A percentile compares a stretch with the other conserved stretches of the same genome.
Conservation (phyloP, 2,888 invertebrate genomes). For the Cylindroiulus punctatus region DNA sequence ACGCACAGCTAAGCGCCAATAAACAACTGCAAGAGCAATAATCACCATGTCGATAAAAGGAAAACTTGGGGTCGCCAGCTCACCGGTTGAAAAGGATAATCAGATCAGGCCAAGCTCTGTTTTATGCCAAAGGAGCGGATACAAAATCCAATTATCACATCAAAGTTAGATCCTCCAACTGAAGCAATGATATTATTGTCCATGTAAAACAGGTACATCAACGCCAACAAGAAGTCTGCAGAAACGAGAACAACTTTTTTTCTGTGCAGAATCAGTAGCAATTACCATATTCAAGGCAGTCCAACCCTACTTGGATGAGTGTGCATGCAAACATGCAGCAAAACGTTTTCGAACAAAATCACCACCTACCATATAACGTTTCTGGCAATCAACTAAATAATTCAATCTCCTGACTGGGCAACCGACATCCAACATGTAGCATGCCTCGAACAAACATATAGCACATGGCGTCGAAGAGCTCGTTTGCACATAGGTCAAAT, state of each 20-base stretch:
- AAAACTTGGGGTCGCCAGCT: neutral
- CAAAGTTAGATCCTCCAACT: neutral
- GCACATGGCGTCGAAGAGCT: neutral
- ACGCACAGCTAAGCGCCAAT: neutral
- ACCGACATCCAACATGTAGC: neutral
- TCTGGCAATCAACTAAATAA: neutral
- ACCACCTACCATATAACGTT: slow-evolving; percentile 24
- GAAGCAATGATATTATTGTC: neutral
- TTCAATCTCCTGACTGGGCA: neutral
- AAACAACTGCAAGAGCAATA: slow-evolving; percentile 22
- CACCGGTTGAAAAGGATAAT: neutral
- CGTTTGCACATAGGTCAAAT: neutral
- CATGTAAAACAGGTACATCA: neutral
- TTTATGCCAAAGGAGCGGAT: neutral
- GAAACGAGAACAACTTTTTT: neutral
- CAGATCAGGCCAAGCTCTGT: neutral
- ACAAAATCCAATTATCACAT: slow-evolving; percentile 33
- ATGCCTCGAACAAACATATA: neutral
- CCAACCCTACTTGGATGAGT: neutral
- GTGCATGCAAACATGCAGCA: neutral
- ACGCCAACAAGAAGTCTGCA: neutral
- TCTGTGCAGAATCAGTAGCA: neutral
- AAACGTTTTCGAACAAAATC: neutral
- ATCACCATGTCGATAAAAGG: neutral
- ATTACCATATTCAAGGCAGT: neutral